Base-by-base conservation (phyloP, 2,797 vertebrate species). In the Hipposideros larvatus region DNA sequence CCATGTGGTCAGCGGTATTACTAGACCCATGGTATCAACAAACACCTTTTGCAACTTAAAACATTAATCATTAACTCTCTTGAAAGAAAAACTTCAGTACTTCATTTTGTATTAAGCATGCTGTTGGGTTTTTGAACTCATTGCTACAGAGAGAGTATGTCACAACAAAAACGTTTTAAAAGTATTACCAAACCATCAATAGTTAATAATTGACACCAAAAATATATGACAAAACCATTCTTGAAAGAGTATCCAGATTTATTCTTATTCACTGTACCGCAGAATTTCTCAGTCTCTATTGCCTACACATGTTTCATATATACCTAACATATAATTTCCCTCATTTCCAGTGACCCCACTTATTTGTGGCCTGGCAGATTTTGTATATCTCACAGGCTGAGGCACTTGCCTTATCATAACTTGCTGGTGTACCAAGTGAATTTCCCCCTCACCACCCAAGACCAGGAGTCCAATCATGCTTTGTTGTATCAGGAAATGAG, bases 61-160 rank as follows among this genome's bases (percentile, higher is more conserved):
- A 65, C 31, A 86, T 88, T 83, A 65, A 87, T 82, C 80, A 95
- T 43, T 93, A 66, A 77, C 16, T 91, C 85, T 65, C 86, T 75
- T 87, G 37, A 79, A 95, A 80, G 53, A 68, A 82, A 94, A 48
- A 68, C 37, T 24, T 28, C 31, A 9, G 4, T 75, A 37, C 53
- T 90, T 87, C 34, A 80, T 94, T 93, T 95, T 94, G 7, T 89
- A 41, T 41, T 53, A 84, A 43, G 15, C 15, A 28, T 88, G 34
- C 6, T 63, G 57, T 78, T 68, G 7, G 46, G 41, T 9, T 92
- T 86, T 92, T 87, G 13, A 87, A 83, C 41, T 87, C 21, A 73
- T 34, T 92, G 37, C 86, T 70, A 77, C 14, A 75, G 53, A 87
- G 21, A 59, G n/a, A 66, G 22, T 41, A 75, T 34, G 51, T 26